A percentile compares a stretch with the other conserved stretches of the same genome.
Conservation (phyloP, 2,113 vertebrate genomes). For the Strix aluco region DNA sequence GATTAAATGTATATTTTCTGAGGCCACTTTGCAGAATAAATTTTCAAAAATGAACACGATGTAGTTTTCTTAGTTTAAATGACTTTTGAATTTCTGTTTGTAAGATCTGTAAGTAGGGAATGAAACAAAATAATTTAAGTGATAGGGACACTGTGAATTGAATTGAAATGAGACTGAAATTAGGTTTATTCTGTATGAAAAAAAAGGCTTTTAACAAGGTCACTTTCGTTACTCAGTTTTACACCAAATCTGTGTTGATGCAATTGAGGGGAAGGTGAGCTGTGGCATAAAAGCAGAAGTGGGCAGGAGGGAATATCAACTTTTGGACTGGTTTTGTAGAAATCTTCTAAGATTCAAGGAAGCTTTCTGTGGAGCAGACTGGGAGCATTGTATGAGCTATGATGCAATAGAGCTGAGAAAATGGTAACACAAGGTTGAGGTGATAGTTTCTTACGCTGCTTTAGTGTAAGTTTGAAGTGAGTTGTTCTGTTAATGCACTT, state of each 20-base stretch:
- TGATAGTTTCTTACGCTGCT: neutral
- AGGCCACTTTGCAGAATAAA: neutral
- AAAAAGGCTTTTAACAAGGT: neutral
- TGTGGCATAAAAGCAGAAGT: neutral
- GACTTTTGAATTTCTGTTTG: neutral
- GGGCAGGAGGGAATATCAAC: neutral
- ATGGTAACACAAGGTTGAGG: neutral
- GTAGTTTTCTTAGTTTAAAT: neutral
- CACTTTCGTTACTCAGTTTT: neutral
- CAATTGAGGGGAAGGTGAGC: neutral
- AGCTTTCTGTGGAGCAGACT: neutral
- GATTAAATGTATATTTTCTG: neutral
- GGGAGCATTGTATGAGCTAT: neutral
- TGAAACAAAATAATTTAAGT: neutral
- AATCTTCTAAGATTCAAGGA: neutral
- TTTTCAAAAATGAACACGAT: neutral
- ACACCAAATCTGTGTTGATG: neutral
- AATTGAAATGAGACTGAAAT: neutral
- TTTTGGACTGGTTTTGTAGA: neutral
- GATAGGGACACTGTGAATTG: neutral
- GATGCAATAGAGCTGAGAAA: neutral
- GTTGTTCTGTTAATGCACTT: neutral
- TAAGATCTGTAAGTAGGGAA: neutral
- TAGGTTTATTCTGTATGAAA: neutral
- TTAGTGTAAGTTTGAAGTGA: neutral